Base-by-base conservation (phyloP, 2,888 invertebrate genomes). In the Oxyscelio sp. region DNA sequence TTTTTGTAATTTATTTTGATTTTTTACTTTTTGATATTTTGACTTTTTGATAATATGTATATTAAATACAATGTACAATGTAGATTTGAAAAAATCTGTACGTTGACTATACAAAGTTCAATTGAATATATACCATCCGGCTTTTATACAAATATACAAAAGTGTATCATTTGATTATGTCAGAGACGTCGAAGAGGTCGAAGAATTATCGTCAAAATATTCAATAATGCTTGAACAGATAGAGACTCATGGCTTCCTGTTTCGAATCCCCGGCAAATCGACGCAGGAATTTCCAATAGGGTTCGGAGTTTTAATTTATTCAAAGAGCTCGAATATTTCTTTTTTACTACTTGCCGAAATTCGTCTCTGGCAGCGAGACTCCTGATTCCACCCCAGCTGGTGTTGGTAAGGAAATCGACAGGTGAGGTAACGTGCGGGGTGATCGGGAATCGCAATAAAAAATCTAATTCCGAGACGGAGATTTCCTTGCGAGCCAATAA, bases 301-400 rank as follows among this genome's bases (percentile, higher is more conserved):
- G 56, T 6, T 34, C 17, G 56, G 19, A 56, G 56, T 73, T 63
- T 52, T 43, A 40, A 73, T 73, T 52, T 27, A 73, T 73, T 52
- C 48, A 38, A 48, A 34, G 40, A 61, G 50, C n/a, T 59, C 31
- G 45, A 56, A 65, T 61, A 34, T 21, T 52, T 61, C 24, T 71
- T 48, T 73, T 50, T 34, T 61, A 48, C 48, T 74, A 74, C 88
- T 88, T 88, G 94, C 95, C 96, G 95, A 93, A 98, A 99, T 93
- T 99, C 99, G 90, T 99, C 99, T 94, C 98, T 97, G 65, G 97
- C 96, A 24, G 98, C 96, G 82, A 99, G 95, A 89, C 98, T 97
- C 94, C 99, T 98, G 89, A 99, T 97, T 17, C 98, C 99, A 79
- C 99, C 99, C 99, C 99, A 99, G 91, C 97, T 97, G 85, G 96